Base-by-base conservation (phyloP, 1,140 invertebrate species). In the Sitobion miscanthi region DNA sequence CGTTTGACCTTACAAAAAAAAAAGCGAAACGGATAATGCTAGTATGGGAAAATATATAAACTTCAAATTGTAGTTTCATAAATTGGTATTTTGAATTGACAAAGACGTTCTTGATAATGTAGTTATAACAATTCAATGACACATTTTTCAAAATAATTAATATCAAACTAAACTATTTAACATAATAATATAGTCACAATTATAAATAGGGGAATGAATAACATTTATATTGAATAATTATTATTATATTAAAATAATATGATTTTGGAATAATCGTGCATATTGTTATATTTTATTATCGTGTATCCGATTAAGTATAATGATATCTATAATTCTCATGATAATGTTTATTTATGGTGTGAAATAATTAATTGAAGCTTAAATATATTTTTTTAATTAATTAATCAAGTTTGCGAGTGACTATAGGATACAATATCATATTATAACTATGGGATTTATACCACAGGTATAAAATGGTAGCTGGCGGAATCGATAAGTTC, bases 11-110 rank as follows among this genome's bases (percentile, higher is more conserved):
- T 52, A 3, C 49, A 69, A n/a, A 69, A n/a, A 14, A 69, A 47
- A 3, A 30, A 69, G 17, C 30, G n/a, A 23, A 0, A n/a, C 1
- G 3, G 11, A 14, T 11, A 3, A 69, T 30, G 11, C 0, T 17
- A 69, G 62, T 14, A n/a, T n/a, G 11, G 6, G 6, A 4, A 69
- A 69, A 69, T 69, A 69, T n/a, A n/a, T 17, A 69, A 69, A 69
- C 30, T 11, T 30, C 57, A 69, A 69, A n/a, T 69, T 4, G 30
- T 69, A n/a, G 25, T 62, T 30, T 30, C 57, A 30, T 30, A 1
- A 30, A 62, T 62, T 30, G 9, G 20, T 54, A 21, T 54, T 54
- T 54, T 54, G 4, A 69, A 69, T 62, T n/a, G 2, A n/a, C 25
- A 69, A n/a, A 30, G 25, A 69, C 30, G 25, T 69, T 14, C 30